Conservation (phyloP, 2,797 vertebrate genomes). For the Enteromius argenteus region DNA sequence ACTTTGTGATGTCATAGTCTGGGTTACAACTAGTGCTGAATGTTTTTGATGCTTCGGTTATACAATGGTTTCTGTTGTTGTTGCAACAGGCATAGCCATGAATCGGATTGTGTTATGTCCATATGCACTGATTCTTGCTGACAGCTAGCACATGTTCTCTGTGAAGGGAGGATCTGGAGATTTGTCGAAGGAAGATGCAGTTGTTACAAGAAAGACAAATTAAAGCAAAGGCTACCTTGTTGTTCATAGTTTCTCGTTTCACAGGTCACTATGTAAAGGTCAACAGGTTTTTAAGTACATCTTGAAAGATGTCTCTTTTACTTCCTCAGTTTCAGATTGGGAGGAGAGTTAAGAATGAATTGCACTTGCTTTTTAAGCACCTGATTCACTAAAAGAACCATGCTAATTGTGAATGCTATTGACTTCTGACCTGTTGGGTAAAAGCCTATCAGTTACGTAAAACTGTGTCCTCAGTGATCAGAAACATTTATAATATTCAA, state of each 20-base stretch:
- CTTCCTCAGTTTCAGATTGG: neutral
- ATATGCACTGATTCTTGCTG: conserved; percentile 33
- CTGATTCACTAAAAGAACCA: neutral
- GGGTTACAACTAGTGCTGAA: conserved; percentile 30
- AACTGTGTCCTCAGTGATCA: neutral
- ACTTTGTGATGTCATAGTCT: conserved; percentile 44
- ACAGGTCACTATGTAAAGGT: neutral
- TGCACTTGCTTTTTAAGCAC: neutral
- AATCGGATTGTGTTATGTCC: conserved; percentile 52
- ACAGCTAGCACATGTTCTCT: conserved; percentile 47
- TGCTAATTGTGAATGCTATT: neutral
- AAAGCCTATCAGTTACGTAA: neutral
- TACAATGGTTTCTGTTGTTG: conserved; percentile 48
- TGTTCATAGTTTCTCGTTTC: conserved; percentile 1
- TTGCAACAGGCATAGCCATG: conserved; percentile 47
- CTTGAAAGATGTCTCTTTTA: conserved; percentile 29
- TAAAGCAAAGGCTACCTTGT: conserved; percentile 23
- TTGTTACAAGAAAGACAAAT: conserved; percentile 31
- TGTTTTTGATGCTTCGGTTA: conserved; percentile 43
- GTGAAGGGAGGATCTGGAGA: conserved; percentile 10
- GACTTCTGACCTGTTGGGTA: neutral
- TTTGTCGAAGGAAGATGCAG: neutral
- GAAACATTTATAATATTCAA: neutral
- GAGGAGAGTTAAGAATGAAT: neutral
- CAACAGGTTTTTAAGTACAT: neutral